phyloP scores from a whole-genome alignment of 2,888 invertebrate genomes.

The Scaptomyza cyrtandrae region DNA sequence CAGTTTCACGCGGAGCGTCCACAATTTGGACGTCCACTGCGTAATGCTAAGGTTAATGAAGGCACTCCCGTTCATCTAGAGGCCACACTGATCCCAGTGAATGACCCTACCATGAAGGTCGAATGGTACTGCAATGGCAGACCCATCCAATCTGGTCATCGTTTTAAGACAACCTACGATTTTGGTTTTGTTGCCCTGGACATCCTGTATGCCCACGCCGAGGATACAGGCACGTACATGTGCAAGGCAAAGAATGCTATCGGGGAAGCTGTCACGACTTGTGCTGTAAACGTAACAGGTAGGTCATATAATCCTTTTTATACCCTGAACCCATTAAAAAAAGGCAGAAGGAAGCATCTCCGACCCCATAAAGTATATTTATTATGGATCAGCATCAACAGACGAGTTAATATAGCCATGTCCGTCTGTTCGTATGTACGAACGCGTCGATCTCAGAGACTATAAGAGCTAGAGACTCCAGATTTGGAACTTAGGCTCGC shows the following conservation, averaged over 20 bases:
- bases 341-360: no score
- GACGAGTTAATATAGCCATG: no score
- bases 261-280: conserved; percentile 97
- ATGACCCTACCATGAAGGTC: conserved; percentile 99
- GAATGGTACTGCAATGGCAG: conserved; percentile 99
- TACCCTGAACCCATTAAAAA: no score
- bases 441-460: no score
- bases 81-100: conserved; percentile 97
- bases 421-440: no score
- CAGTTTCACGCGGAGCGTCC: conserved; percentile 92
- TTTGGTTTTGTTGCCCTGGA: conserved; percentile 99
- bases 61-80: conserved; percentile 96
- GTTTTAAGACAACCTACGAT: conserved; percentile 98
- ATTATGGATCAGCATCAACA: no score
- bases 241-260: conserved; percentile 97
- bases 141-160: conserved; percentile 96
- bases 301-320: conserved; percentile 74
- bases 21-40: conserved; percentile 94
- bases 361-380: no score
- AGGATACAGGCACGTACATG: conserved; percentile 98
- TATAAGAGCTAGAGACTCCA: no score
- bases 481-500: no score
- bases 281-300: conserved; percentile 94
- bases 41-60: conserved; percentile 93
- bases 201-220: conserved; percentile 97